These are phyloP conservation scores for Epinephelus coioides DNA, from an alignment of 2,797 vertebrate species.

Conservation along the genomic window DNA sequence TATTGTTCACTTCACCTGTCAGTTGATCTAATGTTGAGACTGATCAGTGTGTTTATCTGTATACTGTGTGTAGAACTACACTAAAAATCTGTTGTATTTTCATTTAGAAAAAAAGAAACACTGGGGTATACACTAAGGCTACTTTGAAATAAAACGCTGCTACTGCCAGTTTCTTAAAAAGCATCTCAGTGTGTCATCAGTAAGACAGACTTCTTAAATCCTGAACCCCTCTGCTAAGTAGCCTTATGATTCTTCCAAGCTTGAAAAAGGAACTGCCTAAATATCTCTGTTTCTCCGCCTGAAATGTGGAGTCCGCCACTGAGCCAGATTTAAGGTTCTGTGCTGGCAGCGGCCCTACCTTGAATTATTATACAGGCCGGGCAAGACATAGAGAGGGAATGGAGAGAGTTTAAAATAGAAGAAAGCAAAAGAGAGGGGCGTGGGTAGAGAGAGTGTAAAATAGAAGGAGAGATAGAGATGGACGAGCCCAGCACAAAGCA, in stretches of 20 bases:
- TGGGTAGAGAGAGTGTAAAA: conserved; percentile 44
- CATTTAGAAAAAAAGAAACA: neutral
- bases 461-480: conserved; percentile 63
- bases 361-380: conserved; percentile 50
- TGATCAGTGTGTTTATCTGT: neutral
- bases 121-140: no score
- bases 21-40: no score
- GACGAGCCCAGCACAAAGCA: conserved; percentile 67
- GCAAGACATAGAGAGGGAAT: conserved; percentile 24
- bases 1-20: no score
- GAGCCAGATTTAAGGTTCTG: conserved; percentile 57
- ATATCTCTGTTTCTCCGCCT: conserved; percentile 42
- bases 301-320: conserved; percentile 46
- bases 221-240: conserved; percentile 21
- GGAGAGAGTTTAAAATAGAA: conserved; percentile 45
- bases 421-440: conserved; percentile 12
- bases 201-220: conserved; percentile 45
- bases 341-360: conserved; percentile 38
- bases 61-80: neutral
- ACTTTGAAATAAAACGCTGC: neutral
- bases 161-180: conserved; percentile 10
- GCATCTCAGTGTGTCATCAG: conserved; percentile 3
- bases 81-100: neutral
- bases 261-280: conserved; percentile 27
- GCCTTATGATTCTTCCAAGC: conserved; percentile 33